phyloP scores from a whole-genome alignment of 2,797 vertebrate species.

The Phaenicophaeus curvirostris region DNA sequence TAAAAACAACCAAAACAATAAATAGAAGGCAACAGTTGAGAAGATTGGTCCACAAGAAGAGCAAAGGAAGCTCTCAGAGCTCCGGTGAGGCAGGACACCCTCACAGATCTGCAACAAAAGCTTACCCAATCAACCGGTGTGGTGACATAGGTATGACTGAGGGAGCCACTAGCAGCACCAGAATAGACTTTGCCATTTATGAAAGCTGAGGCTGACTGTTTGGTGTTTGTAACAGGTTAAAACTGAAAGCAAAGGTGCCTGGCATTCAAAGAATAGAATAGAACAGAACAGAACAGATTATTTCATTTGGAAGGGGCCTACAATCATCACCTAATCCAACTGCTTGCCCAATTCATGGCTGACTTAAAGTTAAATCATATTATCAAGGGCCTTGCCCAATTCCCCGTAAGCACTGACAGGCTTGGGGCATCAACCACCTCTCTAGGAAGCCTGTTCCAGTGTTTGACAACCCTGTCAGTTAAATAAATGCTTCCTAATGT shows the following conservation, averaged over 20 bases:
- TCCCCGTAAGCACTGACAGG: no score
- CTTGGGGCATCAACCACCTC: no score
- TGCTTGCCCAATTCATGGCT: neutral
- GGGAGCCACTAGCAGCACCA: neutral
- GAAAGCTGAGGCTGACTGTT: neutral
- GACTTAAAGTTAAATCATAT: no score
- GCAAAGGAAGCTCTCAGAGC: neutral
- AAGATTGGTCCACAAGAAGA: neutral
- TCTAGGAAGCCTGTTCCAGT: no score
- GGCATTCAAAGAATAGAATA: neutral
- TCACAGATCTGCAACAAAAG: neutral
- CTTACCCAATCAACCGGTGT: fast-evolving
- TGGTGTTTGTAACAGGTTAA: neutral
- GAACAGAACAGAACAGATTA: no score
- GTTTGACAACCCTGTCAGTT: no score
- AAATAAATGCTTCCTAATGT: no score
- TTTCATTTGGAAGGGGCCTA: neutral
- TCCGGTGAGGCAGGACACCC: neutral
- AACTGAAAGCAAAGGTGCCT: neutral
- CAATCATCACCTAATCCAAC: neutral
- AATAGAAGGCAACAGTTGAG: neutral
- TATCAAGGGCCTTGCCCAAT: no score
- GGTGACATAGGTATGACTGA: neutral
- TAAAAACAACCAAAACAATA: neutral
- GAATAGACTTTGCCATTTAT: neutral